Percentiles rank a stretch among this genome's conserved stretches.
These are phyloP conservation scores for Melipona bicolor DNA, from an alignment of 2,888 invertebrate genomes.

Conservation along the genomic window DNA sequence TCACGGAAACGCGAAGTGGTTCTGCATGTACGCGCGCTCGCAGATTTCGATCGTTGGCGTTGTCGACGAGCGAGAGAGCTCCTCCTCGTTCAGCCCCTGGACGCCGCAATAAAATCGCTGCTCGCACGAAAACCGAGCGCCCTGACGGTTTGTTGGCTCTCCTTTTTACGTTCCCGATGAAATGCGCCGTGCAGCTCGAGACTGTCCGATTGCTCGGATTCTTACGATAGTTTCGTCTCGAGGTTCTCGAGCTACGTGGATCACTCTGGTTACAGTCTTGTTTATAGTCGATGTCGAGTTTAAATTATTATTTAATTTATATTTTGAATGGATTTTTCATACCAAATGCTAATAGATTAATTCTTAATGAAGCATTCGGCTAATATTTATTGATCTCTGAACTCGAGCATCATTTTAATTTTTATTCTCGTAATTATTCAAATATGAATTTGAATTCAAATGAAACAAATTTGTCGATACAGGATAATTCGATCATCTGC, in stretches of 20 bases:
- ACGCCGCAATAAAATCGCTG: background rate
- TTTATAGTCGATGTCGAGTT: background rate
- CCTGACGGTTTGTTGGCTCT: background rate
- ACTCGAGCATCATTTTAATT: too few relatives aligned
- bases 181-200: background rate
- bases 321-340: background rate
- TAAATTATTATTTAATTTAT: too few relatives aligned
- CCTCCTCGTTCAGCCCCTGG: background rate
- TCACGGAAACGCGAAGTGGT: constrained; percentile 12
- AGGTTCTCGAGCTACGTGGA: background rate
- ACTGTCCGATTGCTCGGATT: background rate
- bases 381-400: too few relatives aligned
- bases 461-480: too few relatives aligned
- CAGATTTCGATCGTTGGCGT: constrained; percentile 11
- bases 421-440: too few relatives aligned
- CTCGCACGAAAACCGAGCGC: background rate
- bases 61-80: background rate
- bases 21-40: background rate
- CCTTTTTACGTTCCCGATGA: background rate
- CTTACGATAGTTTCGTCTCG: background rate
- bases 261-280: too few relatives aligned
- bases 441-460: too few relatives aligned
- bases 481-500: too few relatives aligned
- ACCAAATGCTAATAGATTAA: too few relatives aligned
- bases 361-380: too few relatives aligned